phyloP scores from a whole-genome alignment of 2,797 vertebrate genomes.

The Myiothlypis chrysogaster region DNA sequence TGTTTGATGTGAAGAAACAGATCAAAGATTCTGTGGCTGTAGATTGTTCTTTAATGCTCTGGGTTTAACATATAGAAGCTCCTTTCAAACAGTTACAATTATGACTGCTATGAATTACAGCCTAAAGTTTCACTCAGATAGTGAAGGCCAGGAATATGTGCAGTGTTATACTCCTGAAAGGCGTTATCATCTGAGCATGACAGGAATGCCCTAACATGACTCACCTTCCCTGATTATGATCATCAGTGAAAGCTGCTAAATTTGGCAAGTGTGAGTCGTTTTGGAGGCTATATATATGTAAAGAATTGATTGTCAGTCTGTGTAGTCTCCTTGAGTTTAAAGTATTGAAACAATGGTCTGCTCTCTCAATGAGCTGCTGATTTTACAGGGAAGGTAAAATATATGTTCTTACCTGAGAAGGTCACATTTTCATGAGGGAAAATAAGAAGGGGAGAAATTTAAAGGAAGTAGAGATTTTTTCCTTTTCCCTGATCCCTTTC shows the following conservation, averaged over 20 bases:
- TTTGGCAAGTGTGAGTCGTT: neutral
- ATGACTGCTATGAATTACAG: neutral
- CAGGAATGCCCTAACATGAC: neutral
- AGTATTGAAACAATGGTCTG: neutral
- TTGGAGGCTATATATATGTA: neutral
- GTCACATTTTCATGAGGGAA: neutral
- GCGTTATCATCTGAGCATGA: neutral
- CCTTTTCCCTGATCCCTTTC: neutral
- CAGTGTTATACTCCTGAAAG: neutral
- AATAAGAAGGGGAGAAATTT: neutral
- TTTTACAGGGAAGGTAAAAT: neutral
- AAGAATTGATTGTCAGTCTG: neutral
- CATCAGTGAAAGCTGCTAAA: neutral
- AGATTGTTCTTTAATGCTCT: neutral
- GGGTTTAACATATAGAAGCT: neutral
- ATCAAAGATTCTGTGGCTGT: neutral
- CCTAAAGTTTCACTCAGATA: neutral
- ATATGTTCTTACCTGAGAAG: neutral
- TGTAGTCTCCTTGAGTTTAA: neutral
- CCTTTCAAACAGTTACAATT: neutral
- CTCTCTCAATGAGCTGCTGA: neutral
- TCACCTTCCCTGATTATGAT: neutral
- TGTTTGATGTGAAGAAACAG: neutral
- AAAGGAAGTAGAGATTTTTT: neutral
- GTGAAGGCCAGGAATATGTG: neutral